Evolutionary conservation across 2,888 invertebrate species (phyloP).

Genomic region (Apotomis turbidana): DNA sequence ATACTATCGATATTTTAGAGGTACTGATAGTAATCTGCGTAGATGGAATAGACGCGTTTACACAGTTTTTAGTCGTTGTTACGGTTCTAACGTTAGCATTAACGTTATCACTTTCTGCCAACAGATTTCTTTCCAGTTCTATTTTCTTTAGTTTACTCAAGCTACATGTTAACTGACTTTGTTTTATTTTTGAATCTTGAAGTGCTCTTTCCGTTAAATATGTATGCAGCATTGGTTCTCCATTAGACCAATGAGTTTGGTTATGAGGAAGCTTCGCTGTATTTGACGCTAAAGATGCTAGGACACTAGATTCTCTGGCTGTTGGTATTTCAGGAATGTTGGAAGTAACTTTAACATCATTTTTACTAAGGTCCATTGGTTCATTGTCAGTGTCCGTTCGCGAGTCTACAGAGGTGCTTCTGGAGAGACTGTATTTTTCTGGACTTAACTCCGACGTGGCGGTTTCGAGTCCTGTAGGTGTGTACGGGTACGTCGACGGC

Average conservation of each 20-base stretch:
- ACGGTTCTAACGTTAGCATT: constrained; percentile 50
- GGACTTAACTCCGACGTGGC: constrained; percentile 57
- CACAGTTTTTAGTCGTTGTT: constrained; percentile 49
- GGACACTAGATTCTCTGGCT: constrained; percentile 84
- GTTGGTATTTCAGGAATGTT: constrained; percentile 83
- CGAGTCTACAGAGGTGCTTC: constrained; percentile 61
- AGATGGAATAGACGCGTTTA: constrained; percentile 50
- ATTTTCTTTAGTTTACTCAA: constrained; percentile 69
- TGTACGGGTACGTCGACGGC: constrained; percentile 88
- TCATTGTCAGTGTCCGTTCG: constrained; percentile 78
- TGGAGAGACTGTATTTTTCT: constrained; percentile 60
- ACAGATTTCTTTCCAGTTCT: constrained; percentile 64
- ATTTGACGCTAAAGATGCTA: constrained; percentile 86
- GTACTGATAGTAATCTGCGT: constrained; percentile 50
- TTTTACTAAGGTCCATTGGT: constrained; percentile 80
- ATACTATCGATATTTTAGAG: constrained; percentile 50
- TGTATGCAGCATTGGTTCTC: constrained; percentile 87
- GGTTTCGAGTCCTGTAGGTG: constrained; percentile 67
- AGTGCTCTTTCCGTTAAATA: constrained; percentile 89
- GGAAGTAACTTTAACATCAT: constrained; percentile 64
- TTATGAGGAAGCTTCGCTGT: constrained; percentile 85
- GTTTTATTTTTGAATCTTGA: constrained; percentile 88
- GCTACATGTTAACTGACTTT: constrained; percentile 81
- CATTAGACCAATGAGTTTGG: constrained; percentile 81
- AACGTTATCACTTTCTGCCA: constrained; percentile 55